Evolutionary conservation across 1,140 invertebrate genomes (phyloP).

Genomic region (silkworm (Bombyx mori)): DNA sequence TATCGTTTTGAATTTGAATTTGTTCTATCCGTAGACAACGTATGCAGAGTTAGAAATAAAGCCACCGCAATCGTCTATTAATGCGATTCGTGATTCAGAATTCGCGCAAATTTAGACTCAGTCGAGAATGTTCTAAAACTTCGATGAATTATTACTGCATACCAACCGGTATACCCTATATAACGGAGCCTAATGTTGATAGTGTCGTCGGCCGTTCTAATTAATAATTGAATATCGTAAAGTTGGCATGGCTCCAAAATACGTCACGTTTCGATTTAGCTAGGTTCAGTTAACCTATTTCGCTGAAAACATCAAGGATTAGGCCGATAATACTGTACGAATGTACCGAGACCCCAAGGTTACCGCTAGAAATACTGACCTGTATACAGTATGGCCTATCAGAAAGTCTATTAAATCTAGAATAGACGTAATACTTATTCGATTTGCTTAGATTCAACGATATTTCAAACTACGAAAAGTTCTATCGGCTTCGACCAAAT

Average conservation of each 20-base stretch:
- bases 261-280: conserved; percentile 24
- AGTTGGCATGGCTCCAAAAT: conserved; percentile 38
- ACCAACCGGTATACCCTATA: conserved; percentile 12
- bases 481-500: too few species aligned
- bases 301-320: conserved; percentile 26
- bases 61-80: conserved; percentile 30
- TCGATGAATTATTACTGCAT: conserved; percentile 19
- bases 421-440: too few species aligned
- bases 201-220: conserved; percentile 28
- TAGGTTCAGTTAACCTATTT: conserved; percentile 45
- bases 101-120: conserved; percentile 20
- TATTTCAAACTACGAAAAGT: too few species aligned
- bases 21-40: too few species aligned
- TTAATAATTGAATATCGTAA: conserved; percentile 52
- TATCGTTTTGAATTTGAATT: too few species aligned
- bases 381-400: too few species aligned
- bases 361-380: too few species aligned
- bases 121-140: conserved; percentile 32
- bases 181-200: conserved; percentile 11
- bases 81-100: conserved; percentile 39
- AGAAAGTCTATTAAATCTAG: too few species aligned
- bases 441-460: too few species aligned
- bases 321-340: conserved; percentile 3
- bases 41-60: conserved; percentile 12
- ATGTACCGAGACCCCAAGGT: conserved; percentile 1